Evolutionary conservation across 2,797 vertebrate genomes (phyloP).

Genomic region (Danio tinwini): DNA sequence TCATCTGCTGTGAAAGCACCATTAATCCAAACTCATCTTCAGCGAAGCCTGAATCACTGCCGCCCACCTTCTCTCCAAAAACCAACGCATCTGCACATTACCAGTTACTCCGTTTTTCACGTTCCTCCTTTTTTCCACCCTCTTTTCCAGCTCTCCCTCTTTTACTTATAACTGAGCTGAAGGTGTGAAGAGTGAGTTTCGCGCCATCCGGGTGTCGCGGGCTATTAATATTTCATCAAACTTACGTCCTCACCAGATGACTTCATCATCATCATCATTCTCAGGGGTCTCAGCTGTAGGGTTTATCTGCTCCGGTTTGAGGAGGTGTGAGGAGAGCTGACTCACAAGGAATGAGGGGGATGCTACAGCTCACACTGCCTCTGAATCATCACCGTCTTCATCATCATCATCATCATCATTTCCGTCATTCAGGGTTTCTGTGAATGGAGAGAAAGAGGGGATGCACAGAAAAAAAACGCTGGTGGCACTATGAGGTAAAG

Average conservation of each 20-base stretch:
- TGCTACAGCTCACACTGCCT: slow-evolving; percentile 49
- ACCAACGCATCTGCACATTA: slow-evolving; percentile 13
- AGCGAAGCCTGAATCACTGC: slow-evolving; percentile 15
- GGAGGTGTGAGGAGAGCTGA: slow-evolving; percentile 67
- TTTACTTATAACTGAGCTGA: slow-evolving; percentile 30
- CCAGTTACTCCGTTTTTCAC: slow-evolving; percentile 13
- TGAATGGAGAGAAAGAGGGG: slow-evolving; percentile 38
- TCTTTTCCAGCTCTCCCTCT: neutral
- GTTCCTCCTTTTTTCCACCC: slow-evolving; percentile 29
- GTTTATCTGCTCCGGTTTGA: slow-evolving; percentile 17
- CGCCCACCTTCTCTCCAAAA: neutral
- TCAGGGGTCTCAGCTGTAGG: slow-evolving; percentile 41
- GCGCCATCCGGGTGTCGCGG: slow-evolving; percentile 29
- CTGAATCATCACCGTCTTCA: slow-evolving; percentile 58
- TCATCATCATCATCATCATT: slow-evolving; percentile 42
- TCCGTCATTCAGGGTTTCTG: slow-evolving; percentile 40
- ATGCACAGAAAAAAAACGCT: slow-evolving; percentile 12
- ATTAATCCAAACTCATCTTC: neutral
- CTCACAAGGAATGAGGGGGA: slow-evolving; percentile 71
- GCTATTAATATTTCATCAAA: slow-evolving; percentile 59
- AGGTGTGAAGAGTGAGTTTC: slow-evolving; percentile 43
- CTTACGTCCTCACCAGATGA: slow-evolving; percentile 46
- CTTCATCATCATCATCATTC: slow-evolving; percentile 36
- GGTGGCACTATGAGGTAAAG: neutral
- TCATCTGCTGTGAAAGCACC: slow-evolving; percentile 32